Evolutionary conservation across 2,888 invertebrate species (phyloP).

Genomic region (Nycteola revayana): DNA sequence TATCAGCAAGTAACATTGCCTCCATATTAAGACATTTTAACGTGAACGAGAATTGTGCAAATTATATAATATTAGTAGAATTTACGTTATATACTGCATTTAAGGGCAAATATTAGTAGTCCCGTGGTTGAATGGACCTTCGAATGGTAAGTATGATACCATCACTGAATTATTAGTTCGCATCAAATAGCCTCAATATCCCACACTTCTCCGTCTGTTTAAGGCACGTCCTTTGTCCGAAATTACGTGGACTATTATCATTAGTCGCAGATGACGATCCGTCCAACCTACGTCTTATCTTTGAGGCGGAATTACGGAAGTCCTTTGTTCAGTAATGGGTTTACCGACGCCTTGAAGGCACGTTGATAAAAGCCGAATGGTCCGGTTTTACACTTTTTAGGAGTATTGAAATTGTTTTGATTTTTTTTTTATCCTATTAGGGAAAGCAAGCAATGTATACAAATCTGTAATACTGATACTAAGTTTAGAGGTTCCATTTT

Average conservation of each 20-base stretch:
- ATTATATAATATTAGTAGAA: too few species aligned
- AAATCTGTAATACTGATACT: constrained; percentile 11
- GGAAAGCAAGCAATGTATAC: constrained; percentile 8
- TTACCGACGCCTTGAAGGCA: constrained; percentile 33
- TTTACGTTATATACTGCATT: too few species aligned
- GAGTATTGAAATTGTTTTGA: constrained; percentile 22
- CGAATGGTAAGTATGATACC: too few species aligned
- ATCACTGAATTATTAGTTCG: too few species aligned
- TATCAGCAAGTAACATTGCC: too few species aligned
- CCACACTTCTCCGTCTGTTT: constrained; percentile 24
- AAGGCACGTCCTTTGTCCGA: constrained; percentile 40
- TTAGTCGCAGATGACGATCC: constrained; percentile 55
- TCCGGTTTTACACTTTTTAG: constrained; percentile 16
- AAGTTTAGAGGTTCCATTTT: too few species aligned
- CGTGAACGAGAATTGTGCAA: too few species aligned
- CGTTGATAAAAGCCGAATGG: constrained; percentile 23
- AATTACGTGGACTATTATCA: constrained; percentile 55
- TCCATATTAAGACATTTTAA: too few species aligned
- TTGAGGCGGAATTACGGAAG: constrained; percentile 41
- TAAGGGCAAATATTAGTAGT: too few species aligned
- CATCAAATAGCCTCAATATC: too few species aligned
- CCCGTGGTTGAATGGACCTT: too few species aligned
- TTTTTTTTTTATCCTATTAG: too few species aligned
- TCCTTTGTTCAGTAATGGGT: constrained; percentile 46
- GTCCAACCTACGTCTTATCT: constrained; percentile 45